These are phyloP conservation scores for Myotis vivesi DNA, from an alignment of 2,797 vertebrate genomes.

Conservation along the genomic window DNA sequence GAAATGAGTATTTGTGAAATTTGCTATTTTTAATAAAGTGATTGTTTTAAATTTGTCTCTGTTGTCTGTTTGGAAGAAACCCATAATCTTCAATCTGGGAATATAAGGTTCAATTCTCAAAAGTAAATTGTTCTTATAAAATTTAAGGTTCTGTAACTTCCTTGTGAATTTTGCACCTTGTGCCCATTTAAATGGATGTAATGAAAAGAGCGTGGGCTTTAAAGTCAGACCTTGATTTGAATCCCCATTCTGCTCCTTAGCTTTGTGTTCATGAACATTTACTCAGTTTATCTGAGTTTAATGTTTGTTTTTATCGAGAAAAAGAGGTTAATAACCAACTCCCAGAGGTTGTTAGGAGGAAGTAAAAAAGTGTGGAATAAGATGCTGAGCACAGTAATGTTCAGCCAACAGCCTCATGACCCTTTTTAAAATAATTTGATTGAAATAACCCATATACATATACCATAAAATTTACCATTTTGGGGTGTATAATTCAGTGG, in stretches of 20 bases:
- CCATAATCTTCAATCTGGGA: background rate
- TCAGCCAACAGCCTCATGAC: background rate
- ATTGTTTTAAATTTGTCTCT: slow-evolving; percentile 69
- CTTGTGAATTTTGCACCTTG: background rate
- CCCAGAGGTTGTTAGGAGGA: background rate
- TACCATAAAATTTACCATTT: background rate
- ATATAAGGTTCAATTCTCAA: background rate
- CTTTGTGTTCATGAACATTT: background rate
- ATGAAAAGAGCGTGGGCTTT: background rate
- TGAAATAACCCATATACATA: background rate
- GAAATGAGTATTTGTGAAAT: slow-evolving; percentile 76
- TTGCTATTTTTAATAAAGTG: slow-evolving; percentile 83
- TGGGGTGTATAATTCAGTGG: background rate
- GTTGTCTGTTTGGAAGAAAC: slow-evolving; percentile 5
- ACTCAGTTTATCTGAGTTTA: background rate
- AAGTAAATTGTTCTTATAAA: background rate
- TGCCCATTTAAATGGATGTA: background rate
- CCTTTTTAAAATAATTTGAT: background rate
- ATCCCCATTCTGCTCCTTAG: background rate
- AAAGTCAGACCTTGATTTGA: background rate
- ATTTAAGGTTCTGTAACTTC: background rate
- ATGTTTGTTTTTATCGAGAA: background rate
- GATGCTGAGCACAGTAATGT: background rate
- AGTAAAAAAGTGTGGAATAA: background rate
- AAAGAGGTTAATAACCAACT: background rate